Percentiles rank a stretch among this genome's conserved stretches.
Evolutionary conservation across 2,888 invertebrate species (phyloP).

Genomic region (Sarcophaga variegata): DNA sequence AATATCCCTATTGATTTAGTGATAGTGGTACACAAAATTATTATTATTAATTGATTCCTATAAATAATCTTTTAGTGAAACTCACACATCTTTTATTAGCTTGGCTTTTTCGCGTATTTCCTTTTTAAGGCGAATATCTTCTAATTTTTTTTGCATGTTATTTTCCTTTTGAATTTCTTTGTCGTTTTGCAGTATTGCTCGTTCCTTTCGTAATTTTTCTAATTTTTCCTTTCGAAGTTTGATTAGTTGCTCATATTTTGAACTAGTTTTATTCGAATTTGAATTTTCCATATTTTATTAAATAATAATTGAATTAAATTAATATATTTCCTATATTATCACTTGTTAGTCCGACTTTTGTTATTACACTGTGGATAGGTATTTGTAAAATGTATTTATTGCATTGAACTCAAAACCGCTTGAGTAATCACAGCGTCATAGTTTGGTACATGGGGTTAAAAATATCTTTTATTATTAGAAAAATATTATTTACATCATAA

Average conservation of each 20-base stretch:
- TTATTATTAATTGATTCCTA: not conserved
- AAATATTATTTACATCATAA: too few relatives aligned
- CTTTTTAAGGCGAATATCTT: conserved; percentile 2
- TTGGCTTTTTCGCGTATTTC: conserved; percentile 23
- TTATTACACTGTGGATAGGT: not conserved
- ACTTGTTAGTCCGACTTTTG: not conserved
- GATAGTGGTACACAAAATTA: not conserved
- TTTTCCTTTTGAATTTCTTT: conserved; percentile 24
- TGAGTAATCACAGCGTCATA: too few relatives aligned
- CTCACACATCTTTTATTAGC: conserved; percentile 38
- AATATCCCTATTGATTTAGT: not conserved
- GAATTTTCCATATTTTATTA: not conserved
- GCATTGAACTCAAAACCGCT: not conserved
- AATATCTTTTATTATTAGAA: too few relatives aligned
- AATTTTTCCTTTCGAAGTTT: conserved; percentile 41
- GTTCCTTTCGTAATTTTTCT: conserved; percentile 52
- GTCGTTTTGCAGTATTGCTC: conserved; percentile 30
- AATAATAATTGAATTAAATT: not conserved
- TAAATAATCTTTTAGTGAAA: not conserved
- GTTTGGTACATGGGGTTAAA: too few relatives aligned
- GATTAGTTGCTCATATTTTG: conserved; percentile 43
- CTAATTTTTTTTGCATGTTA: not conserved
- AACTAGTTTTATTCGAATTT: not conserved
- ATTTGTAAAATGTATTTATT: not conserved
- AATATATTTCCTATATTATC: not conserved